Conservation (phyloP, 2,888 invertebrate genomes). For the Cryptosula pallasiana region DNA sequence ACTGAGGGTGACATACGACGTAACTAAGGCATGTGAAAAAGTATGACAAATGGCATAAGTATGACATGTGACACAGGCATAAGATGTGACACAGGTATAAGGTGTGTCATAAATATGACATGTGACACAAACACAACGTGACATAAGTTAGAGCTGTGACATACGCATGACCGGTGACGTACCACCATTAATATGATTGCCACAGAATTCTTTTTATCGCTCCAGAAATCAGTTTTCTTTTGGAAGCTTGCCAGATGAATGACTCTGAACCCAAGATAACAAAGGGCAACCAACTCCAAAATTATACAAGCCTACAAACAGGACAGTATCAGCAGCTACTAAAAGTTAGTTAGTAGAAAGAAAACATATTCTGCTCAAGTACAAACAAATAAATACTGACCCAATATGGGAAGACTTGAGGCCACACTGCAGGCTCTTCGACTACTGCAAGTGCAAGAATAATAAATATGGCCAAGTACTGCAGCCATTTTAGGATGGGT, state of each 20-base stretch:
- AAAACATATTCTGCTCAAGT: too few relatives aligned
- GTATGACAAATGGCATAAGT: too few relatives aligned
- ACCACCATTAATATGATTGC: conserved; percentile 45
- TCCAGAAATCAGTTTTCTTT: conserved; percentile 44
- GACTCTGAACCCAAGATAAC: conserved; percentile 46
- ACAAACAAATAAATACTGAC: conserved; percentile 32
- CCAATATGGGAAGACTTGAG: conserved; percentile 45
- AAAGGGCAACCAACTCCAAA: conserved; percentile 46
- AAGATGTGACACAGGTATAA: not conserved
- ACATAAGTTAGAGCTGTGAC: not conserved
- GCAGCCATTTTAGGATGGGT: conserved; percentile 39
- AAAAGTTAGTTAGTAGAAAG: too few relatives aligned
- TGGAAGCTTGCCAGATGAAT: conserved; percentile 45
- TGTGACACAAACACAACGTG: not conserved
- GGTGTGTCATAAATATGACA: not conserved
- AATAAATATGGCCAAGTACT: conserved; percentile 45
- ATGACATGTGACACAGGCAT: too few relatives aligned
- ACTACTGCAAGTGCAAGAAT: conserved; percentile 48
- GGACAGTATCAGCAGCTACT: too few relatives aligned
- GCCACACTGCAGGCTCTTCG: conserved; percentile 50
- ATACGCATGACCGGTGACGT: conserved; percentile 30
- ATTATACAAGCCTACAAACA: conserved; percentile 46
- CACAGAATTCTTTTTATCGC: conserved; percentile 51
- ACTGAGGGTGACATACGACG: too few relatives aligned
- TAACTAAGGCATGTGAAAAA: too few relatives aligned